A percentile compares a stretch with the other conserved stretches of the same genome.
Evolutionary conservation across 2,113 vertebrate genomes (phyloP).

Genomic region (Riparia riparia): DNA sequence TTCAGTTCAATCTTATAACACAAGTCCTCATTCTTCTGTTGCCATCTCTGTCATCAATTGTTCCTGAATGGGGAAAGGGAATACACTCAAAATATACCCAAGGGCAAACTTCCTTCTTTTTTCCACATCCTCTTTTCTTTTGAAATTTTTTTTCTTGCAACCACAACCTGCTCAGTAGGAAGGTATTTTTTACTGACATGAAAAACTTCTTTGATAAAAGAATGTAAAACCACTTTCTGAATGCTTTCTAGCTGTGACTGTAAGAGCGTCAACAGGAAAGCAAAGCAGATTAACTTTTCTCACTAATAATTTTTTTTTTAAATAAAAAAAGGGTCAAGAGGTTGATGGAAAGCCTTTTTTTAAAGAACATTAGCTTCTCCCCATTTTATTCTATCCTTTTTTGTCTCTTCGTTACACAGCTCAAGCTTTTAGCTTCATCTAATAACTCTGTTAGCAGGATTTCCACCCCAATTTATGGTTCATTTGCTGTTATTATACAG

Average conservation of each 20-base stretch:
- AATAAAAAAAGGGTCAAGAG: too few relatives aligned
- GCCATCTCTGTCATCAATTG: neutral
- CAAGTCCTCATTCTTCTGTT: neutral
- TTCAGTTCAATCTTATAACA: neutral
- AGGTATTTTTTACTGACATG: neutral
- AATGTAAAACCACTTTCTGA: neutral
- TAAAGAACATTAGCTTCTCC: neutral
- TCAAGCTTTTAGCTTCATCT: neutral
- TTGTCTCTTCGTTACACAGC: neutral
- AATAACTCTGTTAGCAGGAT: neutral
- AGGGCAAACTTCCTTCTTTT: neutral
- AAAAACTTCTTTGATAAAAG: neutral
- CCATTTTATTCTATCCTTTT: neutral
- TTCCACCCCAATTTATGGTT: neutral
- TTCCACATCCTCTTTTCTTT: neutral
- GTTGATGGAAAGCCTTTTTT: neutral
- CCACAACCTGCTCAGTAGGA: neutral
- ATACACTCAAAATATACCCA: neutral
- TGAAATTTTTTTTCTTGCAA: neutral
- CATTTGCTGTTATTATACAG: neutral
- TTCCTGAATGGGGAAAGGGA: neutral
- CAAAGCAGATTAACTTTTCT: neutral
- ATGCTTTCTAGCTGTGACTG: neutral
- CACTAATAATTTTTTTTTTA: neutral
- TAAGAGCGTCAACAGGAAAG: neutral